Evolutionary conservation across 2,113 vertebrate species (phyloP).

Genomic region (Clinocottus analis): DNA sequence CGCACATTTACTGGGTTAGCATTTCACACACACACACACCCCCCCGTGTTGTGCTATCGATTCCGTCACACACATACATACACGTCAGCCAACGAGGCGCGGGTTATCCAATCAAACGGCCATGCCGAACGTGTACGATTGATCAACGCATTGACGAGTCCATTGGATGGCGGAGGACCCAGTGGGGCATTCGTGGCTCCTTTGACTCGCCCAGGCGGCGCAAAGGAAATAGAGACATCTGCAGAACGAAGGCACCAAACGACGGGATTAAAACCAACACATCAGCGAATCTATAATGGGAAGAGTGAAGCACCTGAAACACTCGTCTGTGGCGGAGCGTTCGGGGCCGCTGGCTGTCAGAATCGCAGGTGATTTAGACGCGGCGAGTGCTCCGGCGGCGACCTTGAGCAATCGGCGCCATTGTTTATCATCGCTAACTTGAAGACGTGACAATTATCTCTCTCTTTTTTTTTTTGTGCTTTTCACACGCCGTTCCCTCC

Average conservation of each 20-base stretch:
- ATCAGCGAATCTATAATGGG: constrained; percentile 48
- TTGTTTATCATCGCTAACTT: background rate
- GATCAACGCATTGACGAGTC: constrained; percentile 33
- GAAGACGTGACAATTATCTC: constrained; percentile 16
- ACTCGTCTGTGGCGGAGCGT: background rate
- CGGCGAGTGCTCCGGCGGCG: background rate
- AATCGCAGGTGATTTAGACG: background rate
- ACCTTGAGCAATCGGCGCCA: background rate
- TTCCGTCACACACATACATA: background rate
- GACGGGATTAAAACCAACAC: constrained; percentile 67
- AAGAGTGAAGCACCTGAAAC: constrained; percentile 13
- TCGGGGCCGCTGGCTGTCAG: constrained; percentile 12
- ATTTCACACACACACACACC: constrained; percentile 9
- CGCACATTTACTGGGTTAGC: constrained; percentile 33
- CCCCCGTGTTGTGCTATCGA: constrained; percentile 56
- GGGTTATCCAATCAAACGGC: constrained; percentile 72
- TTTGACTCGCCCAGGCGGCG: constrained; percentile 30
- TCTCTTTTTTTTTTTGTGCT: constrained; percentile 1
- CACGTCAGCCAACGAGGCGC: constrained; percentile 46
- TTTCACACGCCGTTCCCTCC: background rate
- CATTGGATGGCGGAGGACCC: constrained; percentile 48
- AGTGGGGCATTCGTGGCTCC: constrained; percentile 45
- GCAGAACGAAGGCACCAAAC: constrained; percentile 50
- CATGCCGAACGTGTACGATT: constrained; percentile 57
- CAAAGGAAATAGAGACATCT: constrained; percentile 60